phyloP scores from a whole-genome alignment of 2,888 invertebrate genomes.

The Drosophila atripex region DNA sequence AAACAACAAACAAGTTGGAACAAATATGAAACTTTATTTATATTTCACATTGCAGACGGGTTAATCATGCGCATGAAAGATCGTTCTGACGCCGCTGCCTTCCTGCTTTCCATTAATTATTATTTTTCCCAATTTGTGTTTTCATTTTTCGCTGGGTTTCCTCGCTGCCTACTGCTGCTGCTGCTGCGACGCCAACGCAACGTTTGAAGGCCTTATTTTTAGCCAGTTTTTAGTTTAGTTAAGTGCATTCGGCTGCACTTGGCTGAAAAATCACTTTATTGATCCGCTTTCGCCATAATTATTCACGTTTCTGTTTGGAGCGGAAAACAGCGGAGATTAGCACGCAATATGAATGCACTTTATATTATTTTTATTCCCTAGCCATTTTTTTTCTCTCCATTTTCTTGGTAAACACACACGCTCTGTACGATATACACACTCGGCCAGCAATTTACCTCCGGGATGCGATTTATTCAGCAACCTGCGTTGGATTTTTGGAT shows the following conservation, averaged over 20 bases:
- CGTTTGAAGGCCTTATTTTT: constrained; percentile 15
- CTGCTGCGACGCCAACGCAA: constrained; percentile 25
- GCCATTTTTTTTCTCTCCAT: constrained; percentile 37
- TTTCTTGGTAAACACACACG: constrained; percentile 48
- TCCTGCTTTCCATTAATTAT: constrained; percentile 27
- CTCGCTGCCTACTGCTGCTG: constrained; percentile 14
- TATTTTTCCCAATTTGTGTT: constrained; percentile 16
- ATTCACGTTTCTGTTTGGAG: constrained; percentile 45
- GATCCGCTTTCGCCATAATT: constrained; percentile 65
- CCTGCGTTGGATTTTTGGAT: constrained; percentile 40
- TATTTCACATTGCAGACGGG: constrained; percentile 43
- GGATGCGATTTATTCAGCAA: constrained; percentile 54
- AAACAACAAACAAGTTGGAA: constrained; percentile 13
- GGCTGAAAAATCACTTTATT: constrained; percentile 56
- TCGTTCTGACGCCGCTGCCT: constrained; percentile 22
- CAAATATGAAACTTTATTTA: constrained; percentile 11
- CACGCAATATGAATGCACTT: constrained; percentile 62
- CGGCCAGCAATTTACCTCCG: constrained; percentile 30
- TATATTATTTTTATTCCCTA: constrained; percentile 45
- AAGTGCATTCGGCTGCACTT: constrained; percentile 10
- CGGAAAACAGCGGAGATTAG: constrained; percentile 50
- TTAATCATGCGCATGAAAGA: constrained; percentile 47
- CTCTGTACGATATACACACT: constrained; percentile 26
- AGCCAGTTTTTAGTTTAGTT: constrained; percentile 9
- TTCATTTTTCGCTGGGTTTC: constrained; percentile 6